These are phyloP conservation scores for Diabrotica undecimpunctata DNA, from an alignment of 1,140 invertebrate genomes.

Conservation along the genomic window DNA sequence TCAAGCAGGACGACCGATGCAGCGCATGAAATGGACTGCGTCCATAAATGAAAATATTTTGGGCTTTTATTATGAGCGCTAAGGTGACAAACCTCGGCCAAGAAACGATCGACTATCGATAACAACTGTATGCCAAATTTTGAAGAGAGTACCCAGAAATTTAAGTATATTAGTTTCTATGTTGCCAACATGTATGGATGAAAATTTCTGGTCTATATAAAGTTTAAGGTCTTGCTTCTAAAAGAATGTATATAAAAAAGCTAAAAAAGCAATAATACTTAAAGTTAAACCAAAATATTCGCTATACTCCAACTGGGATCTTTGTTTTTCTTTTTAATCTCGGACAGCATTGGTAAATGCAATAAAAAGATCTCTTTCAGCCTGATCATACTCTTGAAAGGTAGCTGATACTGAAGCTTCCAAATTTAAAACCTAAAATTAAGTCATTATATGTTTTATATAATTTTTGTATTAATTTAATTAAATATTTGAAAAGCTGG, in stretches of 20 bases:
- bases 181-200: background rate
- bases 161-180: too few relatives aligned
- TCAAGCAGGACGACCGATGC: too few relatives aligned
- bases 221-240: conserved; percentile 41
- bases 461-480: too few relatives aligned
- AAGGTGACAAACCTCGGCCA: too few relatives aligned
- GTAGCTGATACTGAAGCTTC: conserved; percentile 35
- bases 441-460: conserved; percentile 10
- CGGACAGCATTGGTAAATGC: conserved; percentile 61
- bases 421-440: conserved; percentile 36
- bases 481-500: too few relatives aligned
- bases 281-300: conserved; percentile 71
- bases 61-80: too few relatives aligned
- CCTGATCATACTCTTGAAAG: conserved; percentile 46
- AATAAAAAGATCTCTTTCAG: conserved; percentile 62
- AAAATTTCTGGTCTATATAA: conserved; percentile 36
- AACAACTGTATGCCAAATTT: too few relatives aligned
- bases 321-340: conserved; percentile 68
- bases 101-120: too few relatives aligned
- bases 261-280: conserved; percentile 60
- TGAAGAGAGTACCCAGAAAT: too few relatives aligned
- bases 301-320: conserved; percentile 64
- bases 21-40: too few relatives aligned
- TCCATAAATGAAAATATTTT: too few relatives aligned
- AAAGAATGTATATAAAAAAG: conserved; percentile 41